Conservation (phyloP, 2,888 invertebrate species). For the Leptinotarsa peninsularis region DNA sequence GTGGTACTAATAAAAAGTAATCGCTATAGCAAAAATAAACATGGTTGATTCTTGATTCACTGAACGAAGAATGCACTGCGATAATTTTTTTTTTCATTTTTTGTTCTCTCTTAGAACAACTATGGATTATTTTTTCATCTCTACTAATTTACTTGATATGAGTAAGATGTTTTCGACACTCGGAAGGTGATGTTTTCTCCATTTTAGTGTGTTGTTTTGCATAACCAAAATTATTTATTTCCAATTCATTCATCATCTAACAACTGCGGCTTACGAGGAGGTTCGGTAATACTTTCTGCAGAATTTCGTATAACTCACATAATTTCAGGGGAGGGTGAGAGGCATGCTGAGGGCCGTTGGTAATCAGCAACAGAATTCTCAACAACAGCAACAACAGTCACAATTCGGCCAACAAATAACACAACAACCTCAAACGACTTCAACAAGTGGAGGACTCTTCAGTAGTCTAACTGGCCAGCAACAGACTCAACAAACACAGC, state of each 20-base stretch:
- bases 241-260: slow-evolving; percentile 6
- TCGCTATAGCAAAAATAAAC: too few species aligned
- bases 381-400: slow-evolving; percentile 55
- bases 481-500: slow-evolving; percentile 54
- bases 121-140: too few species aligned
- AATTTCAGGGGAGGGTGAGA: slow-evolving; percentile 72
- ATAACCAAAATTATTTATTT: slow-evolving; percentile 16
- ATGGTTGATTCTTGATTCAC: too few species aligned
- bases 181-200: too few species aligned
- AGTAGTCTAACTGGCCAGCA: slow-evolving; percentile 53
- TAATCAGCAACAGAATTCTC: slow-evolving; percentile 60
- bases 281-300: neutral
- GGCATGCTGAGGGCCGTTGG: slow-evolving; percentile 71
- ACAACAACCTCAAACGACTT: slow-evolving; percentile 53
- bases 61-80: too few species aligned
- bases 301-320: neutral
- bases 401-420: slow-evolving; percentile 55
- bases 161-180: too few species aligned
- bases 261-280: neutral
- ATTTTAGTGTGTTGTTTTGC: neutral
- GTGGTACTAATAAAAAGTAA: too few species aligned
- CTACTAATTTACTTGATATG: too few species aligned
- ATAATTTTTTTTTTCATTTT: too few species aligned
- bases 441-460: slow-evolving; percentile 47
- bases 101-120: too few species aligned